Percentiles rank a stretch among this genome's conserved stretches.
Conservation (phyloP, 2,888 invertebrate genomes). For the Drosophila paranaensis region DNA sequence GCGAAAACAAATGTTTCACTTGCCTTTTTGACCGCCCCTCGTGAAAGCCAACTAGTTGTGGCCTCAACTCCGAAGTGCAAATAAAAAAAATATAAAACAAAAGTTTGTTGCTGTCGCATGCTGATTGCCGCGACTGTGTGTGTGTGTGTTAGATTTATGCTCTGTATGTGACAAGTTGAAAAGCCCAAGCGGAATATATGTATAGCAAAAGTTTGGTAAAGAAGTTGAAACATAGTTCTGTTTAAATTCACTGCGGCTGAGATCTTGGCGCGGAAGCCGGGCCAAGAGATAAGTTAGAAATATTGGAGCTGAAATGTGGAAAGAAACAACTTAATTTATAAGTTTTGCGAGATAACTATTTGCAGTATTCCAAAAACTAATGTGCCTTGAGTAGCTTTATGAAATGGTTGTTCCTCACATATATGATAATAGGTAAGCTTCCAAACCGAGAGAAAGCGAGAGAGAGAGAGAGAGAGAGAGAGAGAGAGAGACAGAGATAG, state of each 20-base stretch:
- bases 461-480: too few species aligned
- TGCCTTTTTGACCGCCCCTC: conserved; percentile 57
- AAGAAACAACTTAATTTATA: not conserved
- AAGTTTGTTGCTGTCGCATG: conserved; percentile 62
- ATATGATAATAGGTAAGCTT: not conserved
- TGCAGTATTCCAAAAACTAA: not conserved
- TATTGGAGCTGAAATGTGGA: not conserved
- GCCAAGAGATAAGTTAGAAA: conserved; percentile 5
- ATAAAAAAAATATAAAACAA: conserved; percentile 48
- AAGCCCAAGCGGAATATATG: conserved; percentile 38
- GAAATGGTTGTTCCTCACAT: too few species aligned
- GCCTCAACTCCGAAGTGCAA: conserved; percentile 24
- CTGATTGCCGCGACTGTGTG: conserved; percentile 54
- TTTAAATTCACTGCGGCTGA: conserved; percentile 15
- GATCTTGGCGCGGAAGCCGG: not conserved
- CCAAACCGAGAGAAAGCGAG: too few species aligned
- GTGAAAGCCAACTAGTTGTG: conserved; percentile 25
- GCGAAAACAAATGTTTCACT: conserved; percentile 70
- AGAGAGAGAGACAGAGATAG: not conserved
- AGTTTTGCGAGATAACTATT: not conserved
- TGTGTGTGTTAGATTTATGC: conserved; percentile 59
- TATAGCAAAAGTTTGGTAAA: conserved; percentile 26
- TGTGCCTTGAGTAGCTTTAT: not conserved
- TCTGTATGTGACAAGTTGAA: conserved; percentile 62
- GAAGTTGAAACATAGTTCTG: conserved; percentile 34